phyloP scores from a whole-genome alignment of 2,888 invertebrate genomes.

The Metopia argyrocephala region DNA sequence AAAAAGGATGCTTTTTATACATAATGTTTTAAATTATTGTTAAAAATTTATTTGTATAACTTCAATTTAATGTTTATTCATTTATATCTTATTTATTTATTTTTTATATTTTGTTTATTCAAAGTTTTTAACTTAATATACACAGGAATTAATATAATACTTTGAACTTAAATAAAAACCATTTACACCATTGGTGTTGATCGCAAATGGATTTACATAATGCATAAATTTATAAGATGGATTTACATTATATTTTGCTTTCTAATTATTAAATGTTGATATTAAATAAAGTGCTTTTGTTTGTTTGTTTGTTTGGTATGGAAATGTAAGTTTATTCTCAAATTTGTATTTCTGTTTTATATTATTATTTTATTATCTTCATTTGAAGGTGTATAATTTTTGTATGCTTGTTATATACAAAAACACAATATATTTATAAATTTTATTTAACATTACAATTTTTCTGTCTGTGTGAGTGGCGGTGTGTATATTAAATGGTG shows the following conservation, averaged over 20 bases:
- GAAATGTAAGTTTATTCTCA: conserved; percentile 34
- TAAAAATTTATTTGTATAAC: conserved; percentile 44
- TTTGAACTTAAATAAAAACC: not conserved
- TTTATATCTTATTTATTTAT: conserved; percentile 13
- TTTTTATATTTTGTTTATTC: conserved; percentile 35
- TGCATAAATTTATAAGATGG: not conserved
- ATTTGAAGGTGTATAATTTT: conserved; percentile 26
- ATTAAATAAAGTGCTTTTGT: not conserved
- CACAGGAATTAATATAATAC: conserved; percentile 32
- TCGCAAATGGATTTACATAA: not conserved
- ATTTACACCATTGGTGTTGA: not conserved
- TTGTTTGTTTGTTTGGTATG: conserved; percentile 5
- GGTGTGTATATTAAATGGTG: conserved; percentile 7
- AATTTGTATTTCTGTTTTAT: conserved; percentile 9
- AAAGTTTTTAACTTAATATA: conserved; percentile 34
- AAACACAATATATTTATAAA: conserved; percentile 49
- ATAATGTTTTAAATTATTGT: conserved; percentile 4
- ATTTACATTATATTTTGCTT: not conserved
- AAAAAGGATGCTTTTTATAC: not conserved
- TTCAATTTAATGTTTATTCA: conserved; percentile 24
- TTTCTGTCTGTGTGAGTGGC: conserved; percentile 8
- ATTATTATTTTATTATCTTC: conserved; percentile 16
- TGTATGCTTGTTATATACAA: conserved; percentile 47
- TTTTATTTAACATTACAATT: conserved; percentile 20
- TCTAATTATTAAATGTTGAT: not conserved